These are phyloP conservation scores for Cremastinae sp. DNA, from an alignment of 2,888 invertebrate genomes.

Conservation along the genomic window DNA sequence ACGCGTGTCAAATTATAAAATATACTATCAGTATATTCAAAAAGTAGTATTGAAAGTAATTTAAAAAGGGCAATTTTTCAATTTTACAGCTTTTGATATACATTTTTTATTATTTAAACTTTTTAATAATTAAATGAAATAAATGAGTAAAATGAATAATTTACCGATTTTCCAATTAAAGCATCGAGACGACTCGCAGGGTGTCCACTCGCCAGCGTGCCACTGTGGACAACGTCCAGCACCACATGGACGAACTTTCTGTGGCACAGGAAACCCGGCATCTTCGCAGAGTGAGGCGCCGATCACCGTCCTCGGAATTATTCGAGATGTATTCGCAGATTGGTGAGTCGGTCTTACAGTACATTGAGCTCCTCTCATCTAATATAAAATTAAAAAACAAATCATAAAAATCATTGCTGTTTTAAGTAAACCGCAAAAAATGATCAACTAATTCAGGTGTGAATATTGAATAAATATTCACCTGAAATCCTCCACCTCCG, in stretches of 20 bases:
- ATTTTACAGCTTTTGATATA: too few relatives aligned
- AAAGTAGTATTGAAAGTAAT: too few relatives aligned
- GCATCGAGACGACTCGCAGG: conserved; percentile 88
- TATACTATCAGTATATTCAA: not conserved
- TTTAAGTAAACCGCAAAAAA: too few relatives aligned
- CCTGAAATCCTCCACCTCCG: conserved; percentile 87
- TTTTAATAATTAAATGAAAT: too few relatives aligned
- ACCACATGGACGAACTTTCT: conserved; percentile 85
- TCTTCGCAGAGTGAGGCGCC: conserved; percentile 87
- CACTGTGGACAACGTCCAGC: conserved; percentile 88
- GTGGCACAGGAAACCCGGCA: conserved; percentile 85
- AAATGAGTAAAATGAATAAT: too few relatives aligned
- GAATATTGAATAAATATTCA: conserved; percentile 61
- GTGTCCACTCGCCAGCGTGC: conserved; percentile 87
- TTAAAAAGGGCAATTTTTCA: too few relatives aligned
- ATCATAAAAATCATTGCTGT: not conserved
- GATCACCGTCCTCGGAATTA: conserved; percentile 80
- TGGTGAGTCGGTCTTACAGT: conserved; percentile 83
- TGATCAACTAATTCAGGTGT: conserved; percentile 10
- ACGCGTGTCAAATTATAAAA: not conserved
- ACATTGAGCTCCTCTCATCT: conserved; percentile 88
- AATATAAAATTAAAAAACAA: conserved; percentile 62
- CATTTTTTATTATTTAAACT: too few relatives aligned
- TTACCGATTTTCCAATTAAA: conserved; percentile 87
- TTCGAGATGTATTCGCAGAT: conserved; percentile 75